Evolutionary conservation across 2,797 vertebrate species (phyloP).

Genomic region (Cottoperca gobio): DNA sequence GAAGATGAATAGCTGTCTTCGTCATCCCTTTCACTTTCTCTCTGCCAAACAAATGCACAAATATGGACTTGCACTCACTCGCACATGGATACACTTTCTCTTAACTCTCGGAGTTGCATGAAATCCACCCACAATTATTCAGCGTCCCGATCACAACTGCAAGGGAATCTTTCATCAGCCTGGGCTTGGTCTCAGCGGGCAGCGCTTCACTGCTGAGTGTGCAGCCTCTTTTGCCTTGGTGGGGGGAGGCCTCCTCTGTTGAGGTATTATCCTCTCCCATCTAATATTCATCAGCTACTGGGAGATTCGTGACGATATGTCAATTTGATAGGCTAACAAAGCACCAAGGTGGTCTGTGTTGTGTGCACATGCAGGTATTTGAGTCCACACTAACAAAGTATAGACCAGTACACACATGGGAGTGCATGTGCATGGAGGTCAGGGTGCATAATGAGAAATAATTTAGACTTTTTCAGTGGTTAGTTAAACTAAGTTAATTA

Average conservation of each 20-base stretch:
- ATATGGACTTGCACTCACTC: conserved; percentile 5
- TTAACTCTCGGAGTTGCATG: conserved; percentile 42
- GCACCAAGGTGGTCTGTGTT: conserved; percentile 59
- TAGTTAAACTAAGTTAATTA: not conserved
- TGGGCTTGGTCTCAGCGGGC: conserved; percentile 68
- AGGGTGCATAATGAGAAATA: not conserved
- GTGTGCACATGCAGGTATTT: conserved; percentile 36
- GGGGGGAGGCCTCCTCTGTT: conserved; percentile 72
- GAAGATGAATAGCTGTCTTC: conserved; percentile 46
- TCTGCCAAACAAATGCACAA: conserved; percentile 16
- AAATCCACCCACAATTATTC: conserved; percentile 64
- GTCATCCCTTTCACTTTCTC: conserved; percentile 27
- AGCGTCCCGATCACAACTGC: conserved; percentile 43
- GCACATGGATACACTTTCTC: conserved; percentile 35
- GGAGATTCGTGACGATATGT: conserved; percentile 72
- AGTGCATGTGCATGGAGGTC: conserved; percentile 46
- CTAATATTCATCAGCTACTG: conserved; percentile 79
- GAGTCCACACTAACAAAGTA: conserved; percentile 27
- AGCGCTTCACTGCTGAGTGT: conserved; percentile 67
- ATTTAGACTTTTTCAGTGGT: not conserved
- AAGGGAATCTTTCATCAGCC: conserved; percentile 54
- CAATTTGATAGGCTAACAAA: conserved; percentile 70
- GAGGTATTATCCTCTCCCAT: conserved; percentile 73
- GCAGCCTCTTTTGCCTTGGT: conserved; percentile 54
- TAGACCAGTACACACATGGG: conserved; percentile 49